Base-by-base conservation (phyloP, 2,797 vertebrate genomes). In the Gila robusta region DNA sequence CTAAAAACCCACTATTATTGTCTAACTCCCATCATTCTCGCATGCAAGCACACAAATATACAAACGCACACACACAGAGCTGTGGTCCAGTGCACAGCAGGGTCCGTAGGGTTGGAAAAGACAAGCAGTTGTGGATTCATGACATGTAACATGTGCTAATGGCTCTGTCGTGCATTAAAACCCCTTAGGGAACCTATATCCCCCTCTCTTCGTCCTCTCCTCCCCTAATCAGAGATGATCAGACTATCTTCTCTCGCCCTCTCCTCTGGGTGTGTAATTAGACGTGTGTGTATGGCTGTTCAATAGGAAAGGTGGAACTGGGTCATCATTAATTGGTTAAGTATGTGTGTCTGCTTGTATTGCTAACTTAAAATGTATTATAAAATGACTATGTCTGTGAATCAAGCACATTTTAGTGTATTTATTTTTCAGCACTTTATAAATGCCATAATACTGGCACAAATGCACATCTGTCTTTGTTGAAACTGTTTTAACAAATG, bases 101-200 rank as follows among this genome's bases (percentile, higher is more conserved):
- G 87, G 86, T 88, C 81, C 86, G 26, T 26, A 66, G 87, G 87
- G 89, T 84, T 86, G 47, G 91, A 83, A 73, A 88, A 91, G 91
- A 91, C 93, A 91, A 93, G 93, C 89, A 85, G 89, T 89, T 91
- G 91, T 91, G 92, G 91, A 93, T 93, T 93, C 93, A 92, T 94
- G 93, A 94, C 94, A 94, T 95, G 91, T 94, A 94, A 94, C 93
- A 94, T 93, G 94, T 94, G 93, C 93, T 95, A 94, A 95, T 94
- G 93, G 91, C 89, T 88, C 87, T 67, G 81, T 89, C 90, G 93
- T 94, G 94, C 93, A 94, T 94, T 90, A 94, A 94, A 94, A 91
- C 89, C 92, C 94, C 94, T 91, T 41, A 89, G 94, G 95, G 93
- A 93, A 85, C 80, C 49, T 88, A 83, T 81, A 79, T 84, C 86